These are phyloP conservation scores for Anseranas semipalmata DNA, from an alignment of 2,113 vertebrate genomes.

Conservation along the genomic window DNA sequence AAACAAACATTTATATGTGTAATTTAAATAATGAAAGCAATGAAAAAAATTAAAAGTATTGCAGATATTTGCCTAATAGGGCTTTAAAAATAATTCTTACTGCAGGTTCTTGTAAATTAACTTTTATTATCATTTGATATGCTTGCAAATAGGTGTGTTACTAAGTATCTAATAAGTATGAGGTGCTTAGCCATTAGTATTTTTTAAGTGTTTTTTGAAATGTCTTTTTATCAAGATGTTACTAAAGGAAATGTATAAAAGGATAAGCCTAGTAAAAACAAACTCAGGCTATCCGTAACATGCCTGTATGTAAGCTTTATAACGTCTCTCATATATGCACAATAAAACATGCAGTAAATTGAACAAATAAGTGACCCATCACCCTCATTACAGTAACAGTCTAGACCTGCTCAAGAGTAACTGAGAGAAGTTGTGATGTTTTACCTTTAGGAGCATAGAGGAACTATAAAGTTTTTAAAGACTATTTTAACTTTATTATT, in stretches of 20 bases:
- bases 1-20: background rate
- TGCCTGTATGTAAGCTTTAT: background rate
- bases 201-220: background rate
- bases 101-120: background rate
- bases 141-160: background rate
- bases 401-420: background rate
- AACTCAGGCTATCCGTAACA: background rate
- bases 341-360: background rate
- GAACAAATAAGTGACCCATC: background rate
- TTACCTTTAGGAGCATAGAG: background rate
- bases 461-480: background rate
- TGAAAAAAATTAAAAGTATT: background rate
- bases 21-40: conserved; percentile 33
- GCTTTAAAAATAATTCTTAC: conserved; percentile 6
- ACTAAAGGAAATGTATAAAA: background rate
- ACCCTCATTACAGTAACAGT: background rate
- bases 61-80: background rate
- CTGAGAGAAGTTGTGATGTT: background rate
- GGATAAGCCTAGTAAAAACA: background rate
- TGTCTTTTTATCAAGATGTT: background rate
- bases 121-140: background rate
- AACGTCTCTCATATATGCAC: background rate
- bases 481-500: background rate
- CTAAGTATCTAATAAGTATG: background rate
- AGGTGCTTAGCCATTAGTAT: background rate